Evolutionary conservation across 2,888 invertebrate genomes (phyloP), one percentile per base, ranked within the genome.

Genomic region (Plagiodera versicolora): DNA sequence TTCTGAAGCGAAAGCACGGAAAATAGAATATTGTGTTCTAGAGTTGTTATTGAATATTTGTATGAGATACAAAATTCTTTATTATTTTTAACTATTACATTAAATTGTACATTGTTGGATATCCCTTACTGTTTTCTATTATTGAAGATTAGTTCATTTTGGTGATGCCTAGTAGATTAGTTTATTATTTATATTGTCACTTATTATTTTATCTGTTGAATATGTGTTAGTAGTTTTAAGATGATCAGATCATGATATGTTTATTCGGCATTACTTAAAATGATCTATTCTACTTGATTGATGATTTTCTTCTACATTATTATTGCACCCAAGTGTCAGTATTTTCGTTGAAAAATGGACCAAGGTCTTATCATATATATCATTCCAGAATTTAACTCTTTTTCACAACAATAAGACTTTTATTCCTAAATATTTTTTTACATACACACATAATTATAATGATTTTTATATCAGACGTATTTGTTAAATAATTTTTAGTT

Each of bases 401-500:
- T 52, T 77, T 78, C 75, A 77, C 75, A 74, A 75, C 69, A 71
- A 75, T 74, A 79, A 79, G 79, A 80, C 79, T 79, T 74, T 73
- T 77, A 78, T 79, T 80, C 78, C 78, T 79, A 78, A 74, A 77
- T 79, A 79, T 79, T 79, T 79, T 79, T 79, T 79, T 79, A 79
- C 76, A 77, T 75, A 75, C 70, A 75, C 70, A 75, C 72, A 77
- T 74, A 75, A 76, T 74, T 77, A 75, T 77, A 76, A 75, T 75
- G 70, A 74, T 74, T 75, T 75, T 74, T 75, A 75, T 77, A 76
- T 76, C 72, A 74, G 45, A 76, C 77, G 78, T 79, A 79, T 80
- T 80, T 80, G 80, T 80, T 80, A 80, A 80, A 77, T 80, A 80
- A 75, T 80, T 78, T 74, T 79, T 78, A 78, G 75, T 78, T 75